Evolutionary conservation across 1,140 invertebrate genomes (phyloP), one percentile per base, ranked within the genome.

Genomic region (Lordiphosa mommai): DNA sequence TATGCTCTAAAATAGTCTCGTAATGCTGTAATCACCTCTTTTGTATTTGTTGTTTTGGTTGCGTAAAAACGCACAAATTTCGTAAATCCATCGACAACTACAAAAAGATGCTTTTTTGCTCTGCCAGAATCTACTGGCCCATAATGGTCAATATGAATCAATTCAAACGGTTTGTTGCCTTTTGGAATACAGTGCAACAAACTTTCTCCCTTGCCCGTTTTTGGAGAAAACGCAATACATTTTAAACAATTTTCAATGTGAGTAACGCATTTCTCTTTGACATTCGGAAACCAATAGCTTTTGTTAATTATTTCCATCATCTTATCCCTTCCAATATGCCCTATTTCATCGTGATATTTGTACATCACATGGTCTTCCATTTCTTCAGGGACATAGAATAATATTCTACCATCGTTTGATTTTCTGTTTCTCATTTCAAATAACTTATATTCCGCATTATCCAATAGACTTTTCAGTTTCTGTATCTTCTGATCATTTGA

Each of bases 271-370:
- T 86, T 88, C 20, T 71, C 23, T 20, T 53, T 61, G 6, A 89
- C 36, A 0, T 72, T 55, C 1, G 72, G 67, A 70, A 89, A 79
- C 72, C 71, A 69, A 71, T 89, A 70, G 5, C 17, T 41, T 48
- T 36, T 55, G 0, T 1, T 46, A 12, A 87, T 70, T 12, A 55
- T 29, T 3, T 73, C 61, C 13, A 37, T 30, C 5, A 73, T 56
- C 40, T 86, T 84, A 23, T 82, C 29, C 6, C 12, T 38, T 1
- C 13, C 20, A 8, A 38, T n/a, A n/a, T n/a, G n/a, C n/a, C n/a
- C n/a, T n/a, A n/a, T 40, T 4, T 50, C 20, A 27, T 29, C 38
- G 7, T 50, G 34, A 3, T 23, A 50, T 10, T 50, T 29, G 1
- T 49, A 16, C 5, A 10, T 13, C 9, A 49, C 10, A 6, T 23